These are phyloP conservation scores for Cricetomys ansorgei DNA, from an alignment of 2,113 vertebrate species.

Conservation along the genomic window DNA sequence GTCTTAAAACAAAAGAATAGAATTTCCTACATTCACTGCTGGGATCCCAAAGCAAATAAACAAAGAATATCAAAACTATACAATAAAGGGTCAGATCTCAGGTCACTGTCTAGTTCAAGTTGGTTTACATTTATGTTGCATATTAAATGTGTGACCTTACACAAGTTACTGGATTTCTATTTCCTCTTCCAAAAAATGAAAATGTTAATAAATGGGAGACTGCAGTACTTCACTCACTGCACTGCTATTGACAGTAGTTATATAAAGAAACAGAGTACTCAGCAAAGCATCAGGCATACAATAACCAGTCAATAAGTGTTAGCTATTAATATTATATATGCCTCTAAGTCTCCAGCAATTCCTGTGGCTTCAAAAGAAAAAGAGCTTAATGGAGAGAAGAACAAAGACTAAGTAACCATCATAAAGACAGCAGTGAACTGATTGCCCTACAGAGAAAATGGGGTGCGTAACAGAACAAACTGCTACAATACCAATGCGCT, in stretches of 20 bases:
- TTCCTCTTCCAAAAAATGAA: constrained; percentile 52
- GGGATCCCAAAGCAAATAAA: constrained; percentile 1
- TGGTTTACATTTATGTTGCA: constrained; percentile 26
- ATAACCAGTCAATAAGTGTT: constrained; percentile 47
- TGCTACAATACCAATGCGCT: background rate
- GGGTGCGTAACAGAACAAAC: background rate
- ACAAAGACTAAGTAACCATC: constrained; percentile 50
- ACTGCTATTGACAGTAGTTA: background rate
- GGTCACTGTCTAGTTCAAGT: constrained; percentile 16
- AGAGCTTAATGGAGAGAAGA: background rate
- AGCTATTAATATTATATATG: constrained; percentile 60
- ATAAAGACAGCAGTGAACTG: constrained; percentile 35
- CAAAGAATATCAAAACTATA: background rate
- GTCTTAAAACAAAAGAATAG: background rate
- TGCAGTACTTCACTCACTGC: constrained; percentile 21
- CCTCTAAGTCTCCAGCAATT: constrained; percentile 54
- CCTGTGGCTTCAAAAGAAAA: constrained; percentile 56
- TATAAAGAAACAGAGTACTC: constrained; percentile 25
- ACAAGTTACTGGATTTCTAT: constrained; percentile 39
- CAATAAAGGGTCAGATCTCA: background rate
- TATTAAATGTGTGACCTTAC: constrained; percentile 15
- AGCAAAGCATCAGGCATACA: constrained; percentile 55
- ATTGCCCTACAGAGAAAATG: constrained; percentile 13
- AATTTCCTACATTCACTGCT: background rate
- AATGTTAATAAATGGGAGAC: constrained; percentile 28